phyloP scores from a whole-genome alignment of 1,140 invertebrate species.

The Bombyx mori region DNA sequence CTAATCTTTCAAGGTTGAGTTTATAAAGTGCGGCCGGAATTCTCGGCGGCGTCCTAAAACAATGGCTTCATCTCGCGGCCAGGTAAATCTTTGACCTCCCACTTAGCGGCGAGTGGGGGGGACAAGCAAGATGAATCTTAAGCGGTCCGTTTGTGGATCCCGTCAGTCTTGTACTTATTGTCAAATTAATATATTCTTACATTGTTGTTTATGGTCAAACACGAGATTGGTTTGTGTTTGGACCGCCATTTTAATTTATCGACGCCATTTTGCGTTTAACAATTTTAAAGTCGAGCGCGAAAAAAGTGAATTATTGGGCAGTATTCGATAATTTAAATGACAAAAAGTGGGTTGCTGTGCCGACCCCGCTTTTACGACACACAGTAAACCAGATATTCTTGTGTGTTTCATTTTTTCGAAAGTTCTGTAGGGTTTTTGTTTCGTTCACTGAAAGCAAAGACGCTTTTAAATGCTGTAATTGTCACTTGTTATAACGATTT shows the following conservation, averaged over 20 bases:
- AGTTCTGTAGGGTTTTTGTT: no score
- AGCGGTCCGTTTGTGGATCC: no score
- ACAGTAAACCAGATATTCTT: no score
- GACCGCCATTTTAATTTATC: slow-evolving; percentile 1
- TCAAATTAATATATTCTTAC: slow-evolving; percentile 36
- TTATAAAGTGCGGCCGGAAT: slow-evolving; percentile 7
- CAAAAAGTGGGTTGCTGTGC: no score
- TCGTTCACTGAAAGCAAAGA: no score
- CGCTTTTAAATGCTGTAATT: no score
- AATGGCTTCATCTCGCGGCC: slow-evolving; percentile 19
- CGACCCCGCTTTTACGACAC: no score
- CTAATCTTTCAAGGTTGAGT: no score
- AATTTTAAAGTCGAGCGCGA: not conserved
- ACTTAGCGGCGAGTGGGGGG: not conserved
- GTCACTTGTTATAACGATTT: no score
- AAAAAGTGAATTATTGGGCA: not conserved
- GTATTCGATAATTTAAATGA: not conserved
- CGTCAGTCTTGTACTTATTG: slow-evolving; percentile 18
- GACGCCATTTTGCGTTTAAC: no score
- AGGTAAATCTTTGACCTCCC: slow-evolving; percentile 15
- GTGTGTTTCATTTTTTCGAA: no score
- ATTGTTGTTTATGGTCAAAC: slow-evolving; percentile 33
- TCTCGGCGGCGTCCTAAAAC: slow-evolving; percentile 11
- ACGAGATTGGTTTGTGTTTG: slow-evolving; percentile 20
- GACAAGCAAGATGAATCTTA: no score